Conservation (phyloP, 2,888 invertebrate genomes). For the Apodemia hepburni region DNA sequence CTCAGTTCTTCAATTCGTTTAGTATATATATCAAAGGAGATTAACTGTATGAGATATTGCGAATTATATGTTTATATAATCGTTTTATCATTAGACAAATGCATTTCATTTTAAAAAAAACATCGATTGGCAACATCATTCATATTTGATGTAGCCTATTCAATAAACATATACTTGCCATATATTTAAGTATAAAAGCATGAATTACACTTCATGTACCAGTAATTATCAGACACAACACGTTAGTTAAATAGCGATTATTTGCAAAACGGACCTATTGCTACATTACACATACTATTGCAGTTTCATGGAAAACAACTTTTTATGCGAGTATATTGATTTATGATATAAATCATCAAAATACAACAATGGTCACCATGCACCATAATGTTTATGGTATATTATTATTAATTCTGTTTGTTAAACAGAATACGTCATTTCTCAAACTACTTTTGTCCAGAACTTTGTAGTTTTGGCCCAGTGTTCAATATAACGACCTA, state of each 20-base stretch:
- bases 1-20: conserved; percentile 28
- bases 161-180: background rate
- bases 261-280: background rate
- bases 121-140: no score
- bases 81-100: background rate
- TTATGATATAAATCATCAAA: background rate
- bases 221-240: background rate
- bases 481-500: background rate
- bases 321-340: background rate
- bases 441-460: background rate
- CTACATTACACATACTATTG: background rate
- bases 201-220: background rate
- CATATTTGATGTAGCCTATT: background rate
- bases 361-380: background rate
- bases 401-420: background rate
- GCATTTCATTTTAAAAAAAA: background rate
- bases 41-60: conserved; percentile 12
- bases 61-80: background rate
- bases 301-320: background rate
- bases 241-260: background rate
- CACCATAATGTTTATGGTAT: background rate
- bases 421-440: conserved; percentile 5
- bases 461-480: background rate
- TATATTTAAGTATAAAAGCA: background rate
- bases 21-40: conserved; percentile 12